A percentile compares a stretch with the other conserved stretches of the same genome.
Evolutionary conservation across 2,797 vertebrate species (phyloP).

Genomic region (Xenops minutus): DNA sequence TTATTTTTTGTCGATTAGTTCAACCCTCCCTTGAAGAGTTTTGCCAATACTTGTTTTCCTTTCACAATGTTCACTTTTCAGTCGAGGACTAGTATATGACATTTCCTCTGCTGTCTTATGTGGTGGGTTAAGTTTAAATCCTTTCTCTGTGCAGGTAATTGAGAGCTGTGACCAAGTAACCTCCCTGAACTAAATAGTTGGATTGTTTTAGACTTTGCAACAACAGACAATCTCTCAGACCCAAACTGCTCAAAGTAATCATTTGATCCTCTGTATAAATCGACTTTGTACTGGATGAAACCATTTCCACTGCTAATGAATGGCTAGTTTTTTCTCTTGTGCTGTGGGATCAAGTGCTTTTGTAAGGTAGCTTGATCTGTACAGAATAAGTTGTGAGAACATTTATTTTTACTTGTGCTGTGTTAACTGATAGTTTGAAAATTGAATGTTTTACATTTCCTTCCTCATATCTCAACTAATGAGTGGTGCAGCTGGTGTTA

Average conservation of each 20-base stretch:
- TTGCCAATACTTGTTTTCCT: neutral
- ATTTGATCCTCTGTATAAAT: neutral
- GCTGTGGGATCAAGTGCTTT: neutral
- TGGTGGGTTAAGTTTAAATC: neutral
- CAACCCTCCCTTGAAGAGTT: neutral
- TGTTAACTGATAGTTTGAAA: neutral
- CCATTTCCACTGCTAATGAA: neutral
- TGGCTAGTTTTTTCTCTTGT: neutral
- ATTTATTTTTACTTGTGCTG: neutral
- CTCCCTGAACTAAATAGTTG: neutral
- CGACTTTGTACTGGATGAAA: neutral
- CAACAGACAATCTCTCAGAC: neutral
- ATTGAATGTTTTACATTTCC: neutral
- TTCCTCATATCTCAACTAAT: neutral
- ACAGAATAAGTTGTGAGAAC: neutral
- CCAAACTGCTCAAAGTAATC: neutral
- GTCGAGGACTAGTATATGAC: neutral
- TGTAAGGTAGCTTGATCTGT: neutral
- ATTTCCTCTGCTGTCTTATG: neutral
- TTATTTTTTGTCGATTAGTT: neutral
- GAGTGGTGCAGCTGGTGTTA: neutral
- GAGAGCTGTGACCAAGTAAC: neutral
- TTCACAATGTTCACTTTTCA: neutral
- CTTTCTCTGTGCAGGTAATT: neutral
- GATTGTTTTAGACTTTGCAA: constrained; percentile 7